Base-by-base conservation (phyloP, 1,140 invertebrate genomes). In the Dysdera silvatica region DNA sequence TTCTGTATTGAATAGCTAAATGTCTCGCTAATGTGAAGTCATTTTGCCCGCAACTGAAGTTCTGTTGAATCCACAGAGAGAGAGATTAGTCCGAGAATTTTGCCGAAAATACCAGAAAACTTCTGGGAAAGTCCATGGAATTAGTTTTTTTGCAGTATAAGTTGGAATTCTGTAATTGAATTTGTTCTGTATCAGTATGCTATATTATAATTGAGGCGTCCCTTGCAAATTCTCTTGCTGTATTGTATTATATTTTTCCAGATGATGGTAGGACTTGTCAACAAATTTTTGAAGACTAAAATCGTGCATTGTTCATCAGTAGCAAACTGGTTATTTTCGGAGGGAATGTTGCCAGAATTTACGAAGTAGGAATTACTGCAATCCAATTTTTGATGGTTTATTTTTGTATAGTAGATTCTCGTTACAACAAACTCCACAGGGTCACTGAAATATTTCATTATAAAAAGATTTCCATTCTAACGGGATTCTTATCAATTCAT, bases 301-400 rank as follows among this genome's bases (percentile, higher is more conserved):
- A 90, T 99, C 45, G 87, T 99, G 16, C 92, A 98, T 72, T 96
- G 93, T 73, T 90, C 91, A 61, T 88, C 94, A 10, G 93, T 99
- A 12, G 94, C 94, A 28, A 97, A 95, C 70, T 99, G 95, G 96
- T 87, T 99, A 57, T 99, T 99, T 79, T 95, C 92, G 4, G 90
- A 91, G 78, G 92, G 97, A 74, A 98, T 98, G 92, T 82, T 82
- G 24, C 76, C 82, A 8, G 91, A 95, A 75, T 97, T 98, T 74
- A 95, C 92, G 7, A 93, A 91, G 84, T 86, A 75, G 72, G 71
- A 74, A 45, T 4, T 48, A 45, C 14, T n/a, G n/a, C n/a, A n/a
- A n/a, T n/a, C n/a, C n/a, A n/a, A n/a, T n/a, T n/a, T n/a, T n/a
- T n/a, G n/a, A n/a, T n/a, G n/a, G n/a, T n/a, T n/a, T n/a, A n/a